A percentile compares a stretch with the other conserved stretches of the same genome.
These are phyloP conservation scores for Thelaira solivaga DNA, from an alignment of 2,888 invertebrate genomes.

Conservation along the genomic window DNA sequence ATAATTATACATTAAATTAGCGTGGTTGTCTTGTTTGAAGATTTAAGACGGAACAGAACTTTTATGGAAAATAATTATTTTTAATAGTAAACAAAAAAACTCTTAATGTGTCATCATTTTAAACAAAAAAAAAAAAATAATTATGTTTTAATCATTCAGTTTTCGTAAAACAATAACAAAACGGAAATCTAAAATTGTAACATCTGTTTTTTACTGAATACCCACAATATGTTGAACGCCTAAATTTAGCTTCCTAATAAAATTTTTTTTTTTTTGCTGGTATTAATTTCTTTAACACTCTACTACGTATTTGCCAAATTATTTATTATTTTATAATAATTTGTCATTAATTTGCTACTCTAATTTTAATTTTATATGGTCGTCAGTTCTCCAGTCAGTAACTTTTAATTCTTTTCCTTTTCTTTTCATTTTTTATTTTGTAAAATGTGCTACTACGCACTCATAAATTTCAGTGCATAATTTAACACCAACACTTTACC, in stretches of 20 bases:
- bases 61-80: constrained; percentile 28
- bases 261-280: neutral
- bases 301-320: neutral
- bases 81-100: neutral
- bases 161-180: neutral
- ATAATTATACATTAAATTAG: constrained; percentile 19
- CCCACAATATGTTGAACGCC: neutral
- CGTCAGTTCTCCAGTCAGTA: neutral
- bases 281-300: neutral
- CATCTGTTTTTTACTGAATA: neutral
- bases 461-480: constrained; percentile 44
- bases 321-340: constrained; percentile 41
- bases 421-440: constrained; percentile 5
- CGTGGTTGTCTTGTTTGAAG: constrained; percentile 33
- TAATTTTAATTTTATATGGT: constrained; percentile 20
- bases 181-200: constrained; percentile 6
- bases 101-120: constrained; percentile 47
- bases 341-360: constrained; percentile 47
- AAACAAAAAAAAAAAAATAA: constrained; percentile 26
- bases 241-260: neutral
- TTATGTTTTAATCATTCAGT: constrained; percentile 19
- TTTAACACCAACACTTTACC: constrained; percentile 32
- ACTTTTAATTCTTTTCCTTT: neutral
- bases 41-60: neutral
- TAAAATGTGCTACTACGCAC: constrained; percentile 37